Percentiles rank a stretch among this genome's conserved stretches.
These are phyloP conservation scores for Oligia strigilis DNA, from an alignment of 2,888 invertebrate species.

Conservation along the genomic window DNA sequence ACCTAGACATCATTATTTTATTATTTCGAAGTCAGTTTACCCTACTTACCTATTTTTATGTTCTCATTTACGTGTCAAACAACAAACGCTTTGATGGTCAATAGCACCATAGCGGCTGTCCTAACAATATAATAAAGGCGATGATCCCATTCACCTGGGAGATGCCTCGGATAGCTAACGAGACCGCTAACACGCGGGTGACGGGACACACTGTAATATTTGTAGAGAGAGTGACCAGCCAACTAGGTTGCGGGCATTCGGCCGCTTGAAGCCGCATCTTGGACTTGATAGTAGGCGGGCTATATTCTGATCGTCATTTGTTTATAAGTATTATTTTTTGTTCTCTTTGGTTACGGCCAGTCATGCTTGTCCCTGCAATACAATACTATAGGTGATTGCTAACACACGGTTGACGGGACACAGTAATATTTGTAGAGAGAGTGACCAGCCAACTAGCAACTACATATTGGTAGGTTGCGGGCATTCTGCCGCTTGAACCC, in stretches of 20 bases:
- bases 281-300: slow-evolving; percentile 72
- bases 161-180: slow-evolving; percentile 62
- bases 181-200: slow-evolving; percentile 61
- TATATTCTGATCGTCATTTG: slow-evolving; percentile 59
- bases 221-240: slow-evolving; percentile 72
- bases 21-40: background rate
- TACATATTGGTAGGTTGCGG: slow-evolving; percentile 79
- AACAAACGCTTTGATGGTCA: slow-evolving; percentile 19
- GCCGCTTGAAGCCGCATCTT: slow-evolving; percentile 70
- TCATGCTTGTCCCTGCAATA: background rate
- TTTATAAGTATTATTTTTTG: slow-evolving; percentile 8
- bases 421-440: slow-evolving; percentile 67
- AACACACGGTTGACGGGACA: slow-evolving; percentile 58
- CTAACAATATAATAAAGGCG: slow-evolving; percentile 53
- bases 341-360: background rate
- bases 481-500: slow-evolving; percentile 72
- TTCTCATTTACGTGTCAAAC: slow-evolving; percentile 20
- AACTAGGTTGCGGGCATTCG: slow-evolving; percentile 84
- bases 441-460: slow-evolving; percentile 77
- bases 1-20: background rate
- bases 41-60: background rate
- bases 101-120: slow-evolving; percentile 15
- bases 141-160: slow-evolving; percentile 60
- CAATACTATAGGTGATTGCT: slow-evolving; percentile 7
- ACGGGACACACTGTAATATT: slow-evolving; percentile 66